Conservation (phyloP, 2,888 invertebrate species). For the Apodemia hepburni region DNA sequence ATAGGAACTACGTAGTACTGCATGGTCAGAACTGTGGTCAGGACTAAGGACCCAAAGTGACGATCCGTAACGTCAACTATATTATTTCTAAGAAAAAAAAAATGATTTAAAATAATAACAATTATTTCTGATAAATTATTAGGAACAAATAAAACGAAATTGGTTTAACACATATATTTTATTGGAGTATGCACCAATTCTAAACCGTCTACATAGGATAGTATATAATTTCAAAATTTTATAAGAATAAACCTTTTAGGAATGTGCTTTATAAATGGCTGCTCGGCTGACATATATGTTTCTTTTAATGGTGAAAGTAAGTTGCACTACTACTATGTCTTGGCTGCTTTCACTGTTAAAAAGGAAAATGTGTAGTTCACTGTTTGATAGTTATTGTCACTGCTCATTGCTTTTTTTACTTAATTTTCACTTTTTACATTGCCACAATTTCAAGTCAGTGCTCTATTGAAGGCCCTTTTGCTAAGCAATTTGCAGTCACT, state of each 20-base stretch:
- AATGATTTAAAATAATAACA: neutral
- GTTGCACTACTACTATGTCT: neutral
- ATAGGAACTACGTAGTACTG: too few species aligned
- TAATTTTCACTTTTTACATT: too few species aligned
- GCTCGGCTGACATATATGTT: neutral
- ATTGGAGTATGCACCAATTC: conserved; percentile 18
- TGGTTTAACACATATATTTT: conserved; percentile 14
- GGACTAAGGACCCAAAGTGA: too few species aligned
- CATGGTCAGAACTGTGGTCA: too few species aligned
- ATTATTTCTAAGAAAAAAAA: conserved; percentile 21
- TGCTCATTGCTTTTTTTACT: too few species aligned
- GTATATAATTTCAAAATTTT: conserved; percentile 30
- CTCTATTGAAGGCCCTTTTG: too few species aligned
- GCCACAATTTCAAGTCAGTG: too few species aligned
- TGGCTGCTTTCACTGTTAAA: neutral
- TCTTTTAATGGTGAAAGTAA: neutral
- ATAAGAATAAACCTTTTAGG: conserved; percentile 35
- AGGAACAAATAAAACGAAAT: conserved; percentile 11
- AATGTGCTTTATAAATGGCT: conserved; percentile 32
- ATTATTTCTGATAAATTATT: neutral
- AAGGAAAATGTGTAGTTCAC: too few species aligned
- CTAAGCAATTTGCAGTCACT: too few species aligned
- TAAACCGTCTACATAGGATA: conserved; percentile 29
- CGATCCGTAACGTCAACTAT: neutral
- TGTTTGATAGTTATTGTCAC: too few species aligned